phyloP scores from a whole-genome alignment of 2,888 invertebrate species.

The Drosophila birchii region DNA sequence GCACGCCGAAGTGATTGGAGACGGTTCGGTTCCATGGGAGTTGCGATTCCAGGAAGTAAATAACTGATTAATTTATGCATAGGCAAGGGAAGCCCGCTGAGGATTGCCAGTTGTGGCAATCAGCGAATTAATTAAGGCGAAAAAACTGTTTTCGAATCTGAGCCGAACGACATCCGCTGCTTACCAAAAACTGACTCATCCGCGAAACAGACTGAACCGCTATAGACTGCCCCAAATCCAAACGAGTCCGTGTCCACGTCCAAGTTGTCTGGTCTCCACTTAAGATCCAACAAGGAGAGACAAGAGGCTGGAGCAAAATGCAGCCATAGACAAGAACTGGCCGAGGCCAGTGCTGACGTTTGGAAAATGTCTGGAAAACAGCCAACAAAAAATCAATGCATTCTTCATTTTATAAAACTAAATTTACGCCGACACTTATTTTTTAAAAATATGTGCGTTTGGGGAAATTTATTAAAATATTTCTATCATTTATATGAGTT shows the following conservation, averaged over 20 bases:
- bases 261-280: constrained; percentile 5
- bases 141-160: constrained; percentile 33
- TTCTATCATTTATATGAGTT: not conserved
- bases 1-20: constrained; percentile 17
- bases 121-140: constrained; percentile 20
- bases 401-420: not conserved
- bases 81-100: constrained; percentile 22
- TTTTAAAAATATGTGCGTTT: not conserved
- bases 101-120: constrained; percentile 23
- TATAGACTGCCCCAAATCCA: constrained; percentile 63
- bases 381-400: constrained; percentile 8
- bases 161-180: constrained; percentile 57
- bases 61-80: constrained; percentile 39
- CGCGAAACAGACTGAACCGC: constrained; percentile 55
- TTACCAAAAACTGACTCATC: constrained; percentile 51
- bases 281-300: constrained; percentile 32
- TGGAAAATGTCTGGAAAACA: constrained; percentile 7
- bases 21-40: constrained; percentile 20
- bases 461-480: too few relatives aligned
- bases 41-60: constrained; percentile 39
- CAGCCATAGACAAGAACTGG: constrained; percentile 12
- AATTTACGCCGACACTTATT: not conserved
- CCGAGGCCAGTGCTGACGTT: constrained; percentile 16
- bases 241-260: constrained; percentile 55
- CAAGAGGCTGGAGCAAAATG: constrained; percentile 16